phyloP scores from a whole-genome alignment of 2,797 vertebrate species.

The Leptatherina wallacei region DNA sequence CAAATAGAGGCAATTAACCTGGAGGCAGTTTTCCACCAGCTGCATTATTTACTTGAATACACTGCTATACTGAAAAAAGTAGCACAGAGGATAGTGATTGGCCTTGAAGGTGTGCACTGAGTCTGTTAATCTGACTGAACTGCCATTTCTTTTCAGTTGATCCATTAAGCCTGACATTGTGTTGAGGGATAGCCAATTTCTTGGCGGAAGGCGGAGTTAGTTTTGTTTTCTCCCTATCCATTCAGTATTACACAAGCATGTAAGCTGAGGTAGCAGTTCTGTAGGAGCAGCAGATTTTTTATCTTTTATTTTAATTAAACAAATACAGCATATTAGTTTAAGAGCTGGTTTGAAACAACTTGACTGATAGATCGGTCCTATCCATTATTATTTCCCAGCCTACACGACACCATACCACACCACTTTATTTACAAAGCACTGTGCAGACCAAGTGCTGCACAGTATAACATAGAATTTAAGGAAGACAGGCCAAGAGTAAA shows the following conservation, averaged over 20 bases:
- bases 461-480: too few relatives aligned
- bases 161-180: slow-evolving; percentile 12
- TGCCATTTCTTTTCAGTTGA: slow-evolving; percentile 4
- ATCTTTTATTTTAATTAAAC: neutral
- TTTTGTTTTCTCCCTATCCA: neutral
- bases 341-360: neutral
- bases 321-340: neutral
- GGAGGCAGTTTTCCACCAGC: slow-evolving; percentile 21
- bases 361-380: neutral
- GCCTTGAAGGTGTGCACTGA: slow-evolving; percentile 7
- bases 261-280: neutral
- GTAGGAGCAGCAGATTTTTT: neutral
- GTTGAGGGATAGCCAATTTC: slow-evolving; percentile 2
- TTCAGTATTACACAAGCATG: neutral
- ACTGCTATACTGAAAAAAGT: neutral
- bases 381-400: neutral
- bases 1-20: slow-evolving; percentile 2
- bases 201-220: neutral
- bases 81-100: slow-evolving; percentile 12
- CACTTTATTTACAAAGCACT: too few relatives aligned
- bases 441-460: too few relatives aligned
- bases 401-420: too few relatives aligned
- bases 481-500: too few relatives aligned
- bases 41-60: slow-evolving; percentile 11
- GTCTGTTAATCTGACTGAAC: slow-evolving; percentile 11